Base-by-base conservation (phyloP, 64 coral and sea anemone species). In the Montipora cactus region DNA sequence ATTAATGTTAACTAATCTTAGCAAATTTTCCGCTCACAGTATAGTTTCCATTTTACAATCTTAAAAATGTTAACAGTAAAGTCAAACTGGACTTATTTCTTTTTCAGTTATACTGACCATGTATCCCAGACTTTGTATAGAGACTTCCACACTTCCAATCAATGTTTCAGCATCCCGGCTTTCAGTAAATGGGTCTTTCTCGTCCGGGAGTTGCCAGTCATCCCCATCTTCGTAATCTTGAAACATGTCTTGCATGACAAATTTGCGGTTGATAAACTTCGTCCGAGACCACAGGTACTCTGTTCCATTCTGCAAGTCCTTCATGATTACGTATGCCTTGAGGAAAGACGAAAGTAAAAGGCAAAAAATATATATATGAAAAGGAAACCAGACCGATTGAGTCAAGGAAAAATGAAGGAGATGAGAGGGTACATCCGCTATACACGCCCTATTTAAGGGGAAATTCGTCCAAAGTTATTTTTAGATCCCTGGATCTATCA, bases 191-290 rank as follows among this genome's bases (percentile, higher is more conserved):
- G 96, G 96, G 19, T 98, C 96, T 16, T 94, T 80, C 61, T 95
- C 94, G 49, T 98, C 96, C 5, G 94, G 94, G 7, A 98, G 87
- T 47, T 67, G 58, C 96, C 96, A 98, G 8, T 95, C 97, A 59
- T 98, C 97, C 0, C 97, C 97, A 23, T 98, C 94, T 23, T 98
- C 97, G 59, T 74, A 98, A 74, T 96, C 90, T 13, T 93, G 79
- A 77, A 95, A 98, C 97, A 98, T 98, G 82, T 98, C 97, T 28
- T 98, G 91, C 97, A 98, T 98, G 28, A 96, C 71, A 72, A 91
- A 98, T 70, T 96, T 98, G 14, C 97, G 80, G 83, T 96, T 98
- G 49, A 98, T 92, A 50, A 98, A 98, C 83, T 98, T 98, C 16
- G 92, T 77, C 61, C 59, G 93, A 8, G 97, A 83, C 97, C 97